Conservation (phyloP, 2,113 vertebrate species). For the Anser brachyrhynchus region DNA sequence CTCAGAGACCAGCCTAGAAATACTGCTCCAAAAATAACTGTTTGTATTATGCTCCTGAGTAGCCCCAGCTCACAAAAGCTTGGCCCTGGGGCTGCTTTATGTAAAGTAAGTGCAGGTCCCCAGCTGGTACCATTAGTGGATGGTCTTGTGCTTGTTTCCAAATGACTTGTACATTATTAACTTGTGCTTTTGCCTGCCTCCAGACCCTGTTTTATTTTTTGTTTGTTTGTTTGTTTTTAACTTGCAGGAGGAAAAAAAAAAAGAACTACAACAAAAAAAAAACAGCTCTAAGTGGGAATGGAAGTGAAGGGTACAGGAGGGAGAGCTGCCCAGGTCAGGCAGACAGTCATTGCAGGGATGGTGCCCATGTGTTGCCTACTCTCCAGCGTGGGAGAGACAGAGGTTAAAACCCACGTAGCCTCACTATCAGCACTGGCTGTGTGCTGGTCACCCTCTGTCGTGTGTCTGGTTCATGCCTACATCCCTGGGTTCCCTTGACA, state of each 20-base stretch:
- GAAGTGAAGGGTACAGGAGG: neutral
- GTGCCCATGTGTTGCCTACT: neutral
- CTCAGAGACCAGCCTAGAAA: neutral
- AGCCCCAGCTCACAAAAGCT: neutral
- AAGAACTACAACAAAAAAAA: too few species aligned
- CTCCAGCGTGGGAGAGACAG: rapidly evolving
- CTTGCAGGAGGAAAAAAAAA: neutral
- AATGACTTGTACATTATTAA: neutral
- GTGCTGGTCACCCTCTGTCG: rapidly evolving
- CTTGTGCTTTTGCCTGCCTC: neutral
- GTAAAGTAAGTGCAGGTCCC: neutral
- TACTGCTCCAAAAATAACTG: neutral
- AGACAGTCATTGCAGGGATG: rapidly evolving
- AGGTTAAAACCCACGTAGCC: neutral
- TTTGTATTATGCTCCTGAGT: neutral
- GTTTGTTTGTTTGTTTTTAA: neutral
- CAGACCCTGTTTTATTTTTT: too few species aligned
- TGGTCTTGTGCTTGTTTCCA: neutral
- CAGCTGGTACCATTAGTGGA: neutral
- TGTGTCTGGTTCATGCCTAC: neutral
- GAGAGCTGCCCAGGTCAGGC: neutral
- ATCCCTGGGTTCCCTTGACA: neutral
- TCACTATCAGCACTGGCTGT: neutral
- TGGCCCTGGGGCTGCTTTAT: neutral
- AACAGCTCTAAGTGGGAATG: neutral